Percentiles rank a stretch among this genome's conserved stretches.
Conservation (phyloP, 2,797 vertebrate genomes). For the Amazonetta brasiliensis region DNA sequence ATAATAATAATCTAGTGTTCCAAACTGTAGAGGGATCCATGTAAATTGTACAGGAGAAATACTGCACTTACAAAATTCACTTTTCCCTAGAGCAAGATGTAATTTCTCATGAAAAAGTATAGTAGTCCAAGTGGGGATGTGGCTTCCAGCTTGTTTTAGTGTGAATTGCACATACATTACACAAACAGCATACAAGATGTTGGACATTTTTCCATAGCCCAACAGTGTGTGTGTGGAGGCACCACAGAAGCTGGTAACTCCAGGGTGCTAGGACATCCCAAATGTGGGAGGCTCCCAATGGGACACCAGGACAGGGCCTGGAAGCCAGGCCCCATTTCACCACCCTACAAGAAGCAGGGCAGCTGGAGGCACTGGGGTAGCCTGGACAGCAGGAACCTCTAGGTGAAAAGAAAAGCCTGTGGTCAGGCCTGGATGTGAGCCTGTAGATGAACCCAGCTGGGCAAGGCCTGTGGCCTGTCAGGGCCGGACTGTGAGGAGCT, state of each 20-base stretch:
- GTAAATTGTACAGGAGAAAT: neutral
- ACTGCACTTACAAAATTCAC: neutral
- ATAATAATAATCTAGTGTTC: neutral
- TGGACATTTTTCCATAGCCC: neutral
- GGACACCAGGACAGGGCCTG: neutral
- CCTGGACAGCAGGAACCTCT: accelerated
- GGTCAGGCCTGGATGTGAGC: accelerated
- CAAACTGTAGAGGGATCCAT: neutral
- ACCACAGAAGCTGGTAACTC: accelerated
- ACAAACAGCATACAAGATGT: neutral
- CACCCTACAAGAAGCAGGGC: neutral
- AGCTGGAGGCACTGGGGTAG: accelerated
- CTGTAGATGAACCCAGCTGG: accelerated
- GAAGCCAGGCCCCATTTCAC: neutral
- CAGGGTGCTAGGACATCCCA: neutral
- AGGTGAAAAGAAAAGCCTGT: accelerated
- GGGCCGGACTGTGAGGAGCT: neutral
- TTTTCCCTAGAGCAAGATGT: neutral
- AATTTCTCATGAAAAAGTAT: constrained; percentile 8
- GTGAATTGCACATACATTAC: neutral
- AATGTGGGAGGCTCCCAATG: accelerated
- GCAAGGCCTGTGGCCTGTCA: accelerated
- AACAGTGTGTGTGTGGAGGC: too few relatives aligned
- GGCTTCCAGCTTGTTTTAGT: neutral
- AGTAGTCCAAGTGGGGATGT: neutral